Evolutionary conservation across 92 coral and sea anemone species (phyloP), one percentile per base, ranked within the genome.

Genomic region (Zoanthus sociatus): DNA sequence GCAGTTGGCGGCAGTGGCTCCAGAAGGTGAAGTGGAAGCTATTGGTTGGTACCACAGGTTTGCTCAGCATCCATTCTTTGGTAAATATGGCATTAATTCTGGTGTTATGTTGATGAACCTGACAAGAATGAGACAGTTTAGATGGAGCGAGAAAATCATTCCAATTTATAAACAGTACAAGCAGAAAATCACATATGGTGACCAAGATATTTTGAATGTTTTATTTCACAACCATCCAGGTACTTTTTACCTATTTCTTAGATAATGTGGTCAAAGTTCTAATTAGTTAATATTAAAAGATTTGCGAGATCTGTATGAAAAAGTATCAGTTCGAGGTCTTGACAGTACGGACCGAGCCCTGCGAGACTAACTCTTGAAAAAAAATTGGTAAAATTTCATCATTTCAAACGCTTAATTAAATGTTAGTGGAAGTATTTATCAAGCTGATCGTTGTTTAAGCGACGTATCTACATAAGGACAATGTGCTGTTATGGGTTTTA

Each of bases 91-190:
- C n/a, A 75, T 97, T 69, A 97, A 97, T 46, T 97, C 99, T 48
- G 99, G 98, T 46, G 99, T 97, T 1, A 95, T 97, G 99, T 87
- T 97, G 45, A 95, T 97, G 98, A 96, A 97, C 60, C 84, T 97
- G 83, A 92, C 96, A 9, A 89, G 95, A 85, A 90, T 97, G 93
- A 90, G 97, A 86, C 75, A 75, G 71, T 85, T 89, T 60, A 71
- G 86, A 20, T 95, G 95, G 93, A 87, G 82, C 48, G 83, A 95
- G 74, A 93, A 89, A 60, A 88, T 97, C 51, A 51, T 90, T 20
- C 90, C 90, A 44, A 94, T 94, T 16, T 93, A 97, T 79, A 78
- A 79, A 64, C 88, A 97, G 88, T 92, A 97, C 90, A 93, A 89
- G 84, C 81, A 76, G 77, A 83, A 86, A 20, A 92, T 95, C 54